Percentiles rank a stretch among this genome's conserved stretches.
Conservation (phyloP, 2,113 vertebrate genomes). For the Labeo catla region DNA sequence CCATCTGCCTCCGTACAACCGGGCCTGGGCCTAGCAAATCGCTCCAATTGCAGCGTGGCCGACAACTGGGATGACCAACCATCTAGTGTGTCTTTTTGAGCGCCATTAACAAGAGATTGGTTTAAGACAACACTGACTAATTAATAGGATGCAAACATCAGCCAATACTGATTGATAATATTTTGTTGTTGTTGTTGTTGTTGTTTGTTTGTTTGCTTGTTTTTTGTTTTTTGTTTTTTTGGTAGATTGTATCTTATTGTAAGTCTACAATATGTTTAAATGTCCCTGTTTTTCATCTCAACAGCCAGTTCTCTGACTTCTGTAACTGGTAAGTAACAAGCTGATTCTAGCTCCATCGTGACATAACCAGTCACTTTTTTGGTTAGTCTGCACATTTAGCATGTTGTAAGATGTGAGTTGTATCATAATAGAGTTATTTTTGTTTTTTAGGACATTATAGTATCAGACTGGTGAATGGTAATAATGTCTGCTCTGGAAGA, state of each 20-base stretch:
- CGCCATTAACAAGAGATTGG: too few relatives aligned
- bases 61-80: too few relatives aligned
- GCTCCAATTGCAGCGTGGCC: too few relatives aligned
- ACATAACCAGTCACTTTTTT: neutral
- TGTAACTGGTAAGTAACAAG: neutral
- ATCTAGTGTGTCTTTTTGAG: too few relatives aligned
- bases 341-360: neutral
- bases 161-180: too few relatives aligned
- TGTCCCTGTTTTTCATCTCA: neutral
- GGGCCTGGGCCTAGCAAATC: too few relatives aligned
- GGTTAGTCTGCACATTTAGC: neutral
- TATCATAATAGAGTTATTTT: constrained; percentile 43
- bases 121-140: too few relatives aligned
- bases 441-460: neutral
- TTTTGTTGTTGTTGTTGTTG: too few relatives aligned
- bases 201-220: too few relatives aligned
- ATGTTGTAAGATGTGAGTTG: neutral
- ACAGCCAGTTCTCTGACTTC: constrained; percentile 6
- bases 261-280: constrained; percentile 2
- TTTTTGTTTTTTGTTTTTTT: too few relatives aligned
- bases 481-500: neutral
- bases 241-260: neutral
- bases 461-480: constrained; percentile 51
- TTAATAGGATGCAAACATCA: too few relatives aligned
- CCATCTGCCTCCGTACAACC: too few relatives aligned